These are phyloP conservation scores for Anser brachyrhynchus DNA, from an alignment of 2,113 vertebrate genomes.

Conservation along the genomic window DNA sequence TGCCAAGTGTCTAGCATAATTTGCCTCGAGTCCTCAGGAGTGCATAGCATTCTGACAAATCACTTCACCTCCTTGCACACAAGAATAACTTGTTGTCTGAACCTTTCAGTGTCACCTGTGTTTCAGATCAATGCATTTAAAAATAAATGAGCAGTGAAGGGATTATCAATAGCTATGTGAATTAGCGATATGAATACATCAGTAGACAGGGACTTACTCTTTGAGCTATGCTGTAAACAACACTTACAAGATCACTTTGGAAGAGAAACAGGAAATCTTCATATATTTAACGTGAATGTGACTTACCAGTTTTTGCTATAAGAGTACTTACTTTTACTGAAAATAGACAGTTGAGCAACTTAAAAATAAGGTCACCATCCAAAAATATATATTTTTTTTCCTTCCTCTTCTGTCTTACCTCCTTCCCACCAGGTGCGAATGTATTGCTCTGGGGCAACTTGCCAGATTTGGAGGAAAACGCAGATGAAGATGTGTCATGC, in stretches of 20 bases:
- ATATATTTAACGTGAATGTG: neutral
- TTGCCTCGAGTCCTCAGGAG: neutral
- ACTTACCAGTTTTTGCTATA: neutral
- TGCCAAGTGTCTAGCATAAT: neutral
- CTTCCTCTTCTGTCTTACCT: neutral
- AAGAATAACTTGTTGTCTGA: neutral
- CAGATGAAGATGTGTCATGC: conserved; percentile 83
- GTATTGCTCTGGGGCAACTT: conserved; percentile 94
- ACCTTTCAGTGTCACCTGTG: neutral
- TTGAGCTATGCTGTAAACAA: neutral
- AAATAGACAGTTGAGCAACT: neutral
- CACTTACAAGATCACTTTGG: neutral
- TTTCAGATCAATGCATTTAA: neutral
- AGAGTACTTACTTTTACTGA: neutral
- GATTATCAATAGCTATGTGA: neutral
- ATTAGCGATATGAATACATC: neutral
- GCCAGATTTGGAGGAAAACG: conserved; percentile 88
- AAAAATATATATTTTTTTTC: neutral
- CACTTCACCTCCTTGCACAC: neutral
- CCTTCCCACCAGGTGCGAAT: conserved; percentile 84
- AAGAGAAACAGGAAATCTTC: neutral
- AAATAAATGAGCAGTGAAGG: neutral
- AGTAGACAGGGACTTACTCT: neutral
- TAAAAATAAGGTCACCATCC: neutral
- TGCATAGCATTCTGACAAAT: neutral